These are phyloP conservation scores for Thoracochromis brauschi DNA, from an alignment of 2,113 vertebrate genomes.

Conservation along the genomic window DNA sequence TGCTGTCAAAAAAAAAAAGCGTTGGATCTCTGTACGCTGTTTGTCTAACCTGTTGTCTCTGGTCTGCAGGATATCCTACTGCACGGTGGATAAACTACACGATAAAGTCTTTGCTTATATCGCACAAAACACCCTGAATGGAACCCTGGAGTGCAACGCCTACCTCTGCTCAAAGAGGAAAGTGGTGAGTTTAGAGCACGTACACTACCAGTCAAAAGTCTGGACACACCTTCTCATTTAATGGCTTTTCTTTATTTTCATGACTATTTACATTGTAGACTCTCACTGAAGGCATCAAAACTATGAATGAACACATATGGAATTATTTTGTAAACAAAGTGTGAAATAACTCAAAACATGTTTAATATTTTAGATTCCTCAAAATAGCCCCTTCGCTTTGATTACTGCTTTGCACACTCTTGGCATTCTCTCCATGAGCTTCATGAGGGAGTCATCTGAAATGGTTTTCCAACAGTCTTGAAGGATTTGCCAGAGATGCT, in stretches of 20 bases:
- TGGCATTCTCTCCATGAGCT: neutral
- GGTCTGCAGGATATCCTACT: slow-evolving; percentile 87
- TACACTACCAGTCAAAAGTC: neutral
- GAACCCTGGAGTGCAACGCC: slow-evolving; percentile 89
- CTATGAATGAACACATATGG: neutral
- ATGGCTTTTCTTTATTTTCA: neutral
- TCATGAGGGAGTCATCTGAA: neutral
- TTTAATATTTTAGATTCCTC: neutral
- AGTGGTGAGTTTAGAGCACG: slow-evolving; percentile 75
- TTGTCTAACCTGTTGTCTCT: neutral
- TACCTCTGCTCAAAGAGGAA: slow-evolving; percentile 91
- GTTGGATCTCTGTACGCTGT: neutral
- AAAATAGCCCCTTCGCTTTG: neutral
- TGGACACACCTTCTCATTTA: neutral
- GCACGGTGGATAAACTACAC: slow-evolving; percentile 89
- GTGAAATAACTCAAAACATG: neutral
- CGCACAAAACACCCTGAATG: slow-evolving; percentile 84
- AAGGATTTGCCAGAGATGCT: neutral
- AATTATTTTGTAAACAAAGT: neutral
- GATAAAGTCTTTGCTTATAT: slow-evolving; percentile 95
- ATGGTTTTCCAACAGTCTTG: neutral
- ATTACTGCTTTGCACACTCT: neutral
- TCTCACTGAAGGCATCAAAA: neutral
- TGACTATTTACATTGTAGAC: neutral
- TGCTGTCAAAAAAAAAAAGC: neutral